Evolutionary conservation across 2,888 invertebrate genomes (phyloP), one percentile per base, ranked within the genome.

Genomic region (Atherix ibis): DNA sequence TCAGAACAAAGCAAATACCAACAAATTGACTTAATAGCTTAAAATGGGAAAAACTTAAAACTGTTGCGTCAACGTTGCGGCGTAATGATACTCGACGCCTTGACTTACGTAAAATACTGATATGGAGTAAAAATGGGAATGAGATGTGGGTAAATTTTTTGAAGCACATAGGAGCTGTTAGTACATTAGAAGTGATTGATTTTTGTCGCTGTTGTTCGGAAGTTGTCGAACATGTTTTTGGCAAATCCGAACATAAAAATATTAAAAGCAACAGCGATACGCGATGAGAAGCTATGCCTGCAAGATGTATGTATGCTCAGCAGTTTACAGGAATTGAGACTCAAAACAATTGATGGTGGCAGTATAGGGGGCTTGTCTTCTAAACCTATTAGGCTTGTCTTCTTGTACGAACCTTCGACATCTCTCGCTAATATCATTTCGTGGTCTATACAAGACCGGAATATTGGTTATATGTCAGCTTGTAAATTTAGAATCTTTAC

Each of bases 101-200:
- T 43, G 88, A 89, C 56, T 63, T 85, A 35, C 71, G 83, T 43
- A 84, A 84, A 62, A 81, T 81, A 72, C 59, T 81, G n/a, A 61
- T 80, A 27, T 74, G 78, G 0, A 64, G 62, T 12, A 71, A 69
- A 43, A 63, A 64, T 27, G 65, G 65, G 3, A 68, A 71, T 30
- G 71, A 72, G 46, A 66, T 73, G 44, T 83, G 82, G 83, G 68
- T 70, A 19, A 71, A 76, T 44, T 81, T 81, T 50, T 66, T 73
- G 4, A 56, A 66, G 36, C 68, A 73, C 32, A 75, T 83, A 36
- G 68, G 70, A 18, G 67, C 67, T 19, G 73, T 77, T 62, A 67
- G 45, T 61, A 70, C 35, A 50, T 75, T 39, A 57, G 73, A 47
- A 72, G 70, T 60, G 49, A 54, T 76, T 48, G 76, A 79, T 49